A percentile compares a stretch with the other conserved stretches of the same genome.
phyloP scores from a whole-genome alignment of 1,140 invertebrate genomes.

The Trichonephila inaurata region DNA sequence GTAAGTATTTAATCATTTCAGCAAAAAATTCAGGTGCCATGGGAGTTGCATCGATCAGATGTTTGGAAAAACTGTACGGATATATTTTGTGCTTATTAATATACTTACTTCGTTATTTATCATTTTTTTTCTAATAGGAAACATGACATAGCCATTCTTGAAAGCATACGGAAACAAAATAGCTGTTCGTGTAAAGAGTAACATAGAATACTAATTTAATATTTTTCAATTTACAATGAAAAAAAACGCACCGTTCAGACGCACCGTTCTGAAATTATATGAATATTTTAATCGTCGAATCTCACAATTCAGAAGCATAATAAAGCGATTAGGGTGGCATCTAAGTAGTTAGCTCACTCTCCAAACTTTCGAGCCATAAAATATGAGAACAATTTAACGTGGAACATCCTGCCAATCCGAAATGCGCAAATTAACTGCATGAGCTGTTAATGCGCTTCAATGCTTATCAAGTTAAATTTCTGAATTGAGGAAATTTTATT shows the following conservation, averaged over 20 bases:
- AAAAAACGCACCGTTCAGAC: no score
- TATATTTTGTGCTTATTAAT: not conserved
- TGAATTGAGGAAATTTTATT: no score
- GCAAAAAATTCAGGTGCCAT: not conserved
- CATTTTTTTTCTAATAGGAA: not conserved
- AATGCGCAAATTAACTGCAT: no score
- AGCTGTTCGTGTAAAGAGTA: no score
- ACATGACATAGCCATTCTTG: not conserved
- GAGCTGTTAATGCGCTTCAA: no score
- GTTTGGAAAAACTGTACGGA: not conserved
- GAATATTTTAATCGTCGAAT: not conserved
- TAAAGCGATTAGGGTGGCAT: not conserved
- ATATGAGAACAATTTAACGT: no score
- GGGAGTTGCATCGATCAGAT: not conserved
- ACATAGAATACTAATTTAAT: not conserved
- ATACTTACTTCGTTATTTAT: not conserved
- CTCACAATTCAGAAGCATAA: not conserved
- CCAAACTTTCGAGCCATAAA: not conserved
- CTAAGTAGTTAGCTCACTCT: not conserved
- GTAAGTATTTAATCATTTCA: conserved; percentile 26
- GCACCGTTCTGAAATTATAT: no score
- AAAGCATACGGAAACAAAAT: not conserved
- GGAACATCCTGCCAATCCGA: no score
- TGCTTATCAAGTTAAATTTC: no score
- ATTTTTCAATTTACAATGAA: not conserved